Conservation (phyloP, 2,797 vertebrate species). For the Mormyrus hasselquistii region DNA sequence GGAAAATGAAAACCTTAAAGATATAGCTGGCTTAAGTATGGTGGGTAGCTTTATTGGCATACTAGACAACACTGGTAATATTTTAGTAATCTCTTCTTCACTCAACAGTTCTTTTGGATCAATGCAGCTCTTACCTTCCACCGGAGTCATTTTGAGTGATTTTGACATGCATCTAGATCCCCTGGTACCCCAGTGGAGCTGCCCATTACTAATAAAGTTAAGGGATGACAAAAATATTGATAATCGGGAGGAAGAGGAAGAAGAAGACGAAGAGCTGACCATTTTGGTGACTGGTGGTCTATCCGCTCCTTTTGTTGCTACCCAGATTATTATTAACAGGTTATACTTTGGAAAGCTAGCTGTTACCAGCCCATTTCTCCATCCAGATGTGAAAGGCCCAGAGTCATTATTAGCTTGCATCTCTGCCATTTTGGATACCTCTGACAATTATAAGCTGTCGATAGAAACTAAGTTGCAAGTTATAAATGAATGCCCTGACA, state of each 20-base stretch:
- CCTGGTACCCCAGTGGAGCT: constrained; percentile 38
- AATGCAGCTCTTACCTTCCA: constrained; percentile 44
- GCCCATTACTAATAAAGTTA: constrained; percentile 45
- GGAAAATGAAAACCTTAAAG: constrained; percentile 17
- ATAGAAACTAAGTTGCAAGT: not conserved
- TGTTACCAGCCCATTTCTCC: constrained; percentile 28
- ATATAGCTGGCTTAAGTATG: constrained; percentile 6
- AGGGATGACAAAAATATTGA: constrained; percentile 5
- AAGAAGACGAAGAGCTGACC: constrained; percentile 28
- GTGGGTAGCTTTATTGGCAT: constrained; percentile 46
- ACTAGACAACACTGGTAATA: constrained; percentile 45
- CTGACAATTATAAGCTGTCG: constrained; percentile 26
- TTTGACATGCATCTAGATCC: constrained; percentile 28
- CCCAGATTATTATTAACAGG: constrained; percentile 40
- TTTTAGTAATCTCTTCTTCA: constrained; percentile 51
- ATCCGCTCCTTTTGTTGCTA: constrained; percentile 33
- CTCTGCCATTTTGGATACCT: constrained; percentile 25
- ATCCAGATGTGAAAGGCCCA: constrained; percentile 19
- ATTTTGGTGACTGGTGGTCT: constrained; percentile 46
- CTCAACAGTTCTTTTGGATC: constrained; percentile 59
- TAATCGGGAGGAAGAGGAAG: constrained; percentile 11
- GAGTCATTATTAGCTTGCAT: constrained; percentile 25
- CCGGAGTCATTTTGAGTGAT: constrained; percentile 52
- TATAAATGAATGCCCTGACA: constrained; percentile 26
- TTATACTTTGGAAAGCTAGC: constrained; percentile 40